Base-by-base conservation (phyloP, 2,797 vertebrate genomes). In the Miichthys miiuy region DNA sequence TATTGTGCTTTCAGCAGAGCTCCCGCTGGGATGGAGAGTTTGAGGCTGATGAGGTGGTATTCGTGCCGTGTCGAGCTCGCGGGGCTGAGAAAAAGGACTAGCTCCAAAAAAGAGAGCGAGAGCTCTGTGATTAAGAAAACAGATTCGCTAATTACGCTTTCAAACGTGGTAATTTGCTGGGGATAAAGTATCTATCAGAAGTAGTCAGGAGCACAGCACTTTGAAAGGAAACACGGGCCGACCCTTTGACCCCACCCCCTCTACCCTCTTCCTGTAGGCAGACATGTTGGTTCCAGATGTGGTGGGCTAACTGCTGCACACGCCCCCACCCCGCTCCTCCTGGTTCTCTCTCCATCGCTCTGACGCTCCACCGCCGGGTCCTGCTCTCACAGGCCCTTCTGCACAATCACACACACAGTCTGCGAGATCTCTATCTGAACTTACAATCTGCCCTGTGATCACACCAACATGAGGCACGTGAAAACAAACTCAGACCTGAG, bases 221-320 rank as follows among this genome's bases (percentile, higher is more conserved):
- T 93, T 95, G 96, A 96, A 96, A 97, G 96, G 96, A 96, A 97
- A 97, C 96, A 96, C 95, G 94, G 94, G 82, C 91, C 92, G 96
- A 97, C 95, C 96, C 94, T 88, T 63, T 96, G 96, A 97, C 96
- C 97, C 95, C 92, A 93, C 91, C 94, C 94, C 95, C 96, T 92
- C 88, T 92, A 93, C 95, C 94, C 94, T 96, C 95, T 97, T 97
- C 96, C 96, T 97, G 96, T 95, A 81, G 82, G 94, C 94, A 91
- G 95, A 96, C 97, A 98, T 97, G 97, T 96, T 98, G 97, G 94
- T 93, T 95, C 97, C 98, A 99, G 97, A 99, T 98, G 97, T 96
- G 93, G 73, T 68, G 64, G 58, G 65, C 80, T 89, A 89, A 91
- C 87, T 78, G 77, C 79, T 72, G 52, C 73, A 13, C 58, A 6